A percentile compares a stretch with the other conserved stretches of the same genome.
Evolutionary conservation across 1,140 invertebrate species (phyloP).

Genomic region (Geopemphigus sp.): DNA sequence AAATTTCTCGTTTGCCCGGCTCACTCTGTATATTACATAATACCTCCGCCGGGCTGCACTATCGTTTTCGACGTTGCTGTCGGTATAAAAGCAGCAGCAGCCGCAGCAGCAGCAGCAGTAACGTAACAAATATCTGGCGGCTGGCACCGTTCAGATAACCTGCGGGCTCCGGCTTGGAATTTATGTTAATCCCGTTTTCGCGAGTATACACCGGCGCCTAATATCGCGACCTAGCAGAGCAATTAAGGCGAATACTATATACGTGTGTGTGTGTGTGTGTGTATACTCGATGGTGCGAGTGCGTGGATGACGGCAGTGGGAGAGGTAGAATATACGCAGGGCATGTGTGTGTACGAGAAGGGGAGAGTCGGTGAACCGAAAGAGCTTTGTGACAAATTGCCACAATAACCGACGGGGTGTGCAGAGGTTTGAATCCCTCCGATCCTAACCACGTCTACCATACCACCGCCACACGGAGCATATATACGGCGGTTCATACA

Average conservation of each 20-base stretch:
- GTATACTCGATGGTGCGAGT: not conserved
- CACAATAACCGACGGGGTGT: not conserved
- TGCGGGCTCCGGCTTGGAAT: not conserved
- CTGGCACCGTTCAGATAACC: conserved; percentile 11
- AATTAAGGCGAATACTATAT: conserved; percentile 10
- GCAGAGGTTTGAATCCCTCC: not conserved
- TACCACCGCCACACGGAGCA: not conserved
- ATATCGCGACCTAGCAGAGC: conserved; percentile 10
- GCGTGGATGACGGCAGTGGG: not conserved
- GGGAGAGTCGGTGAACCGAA: not conserved
- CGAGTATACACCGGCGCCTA: not conserved
- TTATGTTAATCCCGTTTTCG: conserved; percentile 17
- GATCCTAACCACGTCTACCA: not conserved
- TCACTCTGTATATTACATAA: too few species aligned
- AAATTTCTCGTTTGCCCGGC: too few species aligned
- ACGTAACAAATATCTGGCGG: not conserved
- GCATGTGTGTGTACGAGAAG: too few species aligned
- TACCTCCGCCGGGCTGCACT: not conserved
- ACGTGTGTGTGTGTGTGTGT: not conserved
- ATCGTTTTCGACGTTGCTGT: not conserved
- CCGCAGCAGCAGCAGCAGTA: not conserved
- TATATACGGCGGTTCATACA: not conserved
- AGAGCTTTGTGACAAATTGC: conserved; percentile 30
- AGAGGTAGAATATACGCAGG: too few species aligned
- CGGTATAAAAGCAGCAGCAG: not conserved